Base-by-base conservation (phyloP, 1,140 invertebrate genomes). In the Microplitis demolitor region DNA sequence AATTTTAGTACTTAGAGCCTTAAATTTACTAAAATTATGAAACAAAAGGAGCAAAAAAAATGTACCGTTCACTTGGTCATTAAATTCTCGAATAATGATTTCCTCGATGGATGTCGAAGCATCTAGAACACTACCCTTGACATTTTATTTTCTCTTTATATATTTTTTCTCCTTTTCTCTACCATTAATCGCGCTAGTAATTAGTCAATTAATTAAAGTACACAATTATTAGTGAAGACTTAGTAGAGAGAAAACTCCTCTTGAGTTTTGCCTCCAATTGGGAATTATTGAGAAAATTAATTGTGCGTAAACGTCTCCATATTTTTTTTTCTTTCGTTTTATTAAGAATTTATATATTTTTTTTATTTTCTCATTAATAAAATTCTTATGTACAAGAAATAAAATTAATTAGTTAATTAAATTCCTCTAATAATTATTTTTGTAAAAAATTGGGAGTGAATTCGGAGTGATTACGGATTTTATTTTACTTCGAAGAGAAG, bases 161-260 rank as follows among this genome's bases (percentile, higher is more conserved):
- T 24, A 53, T 50, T 71, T 50, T 33, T 60, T 54, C 33, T 39
- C 33, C 16, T 66, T 50, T 54, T 53, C 31, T 56, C 13, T 45
- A 58, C 50, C 56, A 39, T 78, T 79, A 82, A 81, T 81, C 76
- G 79, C 80, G 82, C 81, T 82, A 84, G 84, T 83, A 83, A 86
- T 87, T 86, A 86, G 85, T 86, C 84, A 84, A 86, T 86, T 87
- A 84, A 87, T 86, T 83, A 85, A 82, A 80, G 85, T 83, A 82
- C 80, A 81, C 83, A 86, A 86, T 86, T 86, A 87, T 84, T 79
- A 85, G 77, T 77, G 82, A 84, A 80, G 80, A 81, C 71, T 73
- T 66, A 37, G 66, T 54, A 31, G 69, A 35, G 66, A 73, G 73
- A 64, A 74, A 77, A 77, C 77, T 76, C 74, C 62, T 33, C 45